Percentiles rank a stretch among this genome's conserved stretches.
Evolutionary conservation across 2,888 invertebrate species (phyloP).

Genomic region (Melanchra persicariae): DNA sequence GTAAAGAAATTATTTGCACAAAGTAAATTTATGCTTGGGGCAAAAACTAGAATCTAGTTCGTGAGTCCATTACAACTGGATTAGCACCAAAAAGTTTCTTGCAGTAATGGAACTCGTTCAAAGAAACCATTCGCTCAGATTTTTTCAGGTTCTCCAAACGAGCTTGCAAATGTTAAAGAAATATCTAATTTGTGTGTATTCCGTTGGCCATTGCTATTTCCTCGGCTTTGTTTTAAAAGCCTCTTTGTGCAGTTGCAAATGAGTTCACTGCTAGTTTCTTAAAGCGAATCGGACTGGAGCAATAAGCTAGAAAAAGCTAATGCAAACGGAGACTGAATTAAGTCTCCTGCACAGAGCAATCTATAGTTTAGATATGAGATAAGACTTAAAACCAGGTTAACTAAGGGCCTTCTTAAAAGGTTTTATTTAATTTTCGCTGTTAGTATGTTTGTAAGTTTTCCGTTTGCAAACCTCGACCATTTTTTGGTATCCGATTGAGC

Average conservation of each 20-base stretch:
- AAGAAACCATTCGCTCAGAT: neutral
- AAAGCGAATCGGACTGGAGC: neutral
- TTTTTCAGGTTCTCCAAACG: neutral
- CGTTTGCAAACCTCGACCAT: too few species aligned
- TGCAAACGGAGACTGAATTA: slow-evolving; percentile 13
- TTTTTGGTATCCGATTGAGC: too few species aligned
- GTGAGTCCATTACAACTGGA: neutral
- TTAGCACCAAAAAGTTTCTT: neutral
- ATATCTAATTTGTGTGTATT: neutral
- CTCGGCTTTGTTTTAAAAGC: neutral
- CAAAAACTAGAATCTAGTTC: neutral
- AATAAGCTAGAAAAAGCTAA: slow-evolving; percentile 10
- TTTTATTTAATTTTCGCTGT: too few species aligned
- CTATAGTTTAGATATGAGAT: neutral
- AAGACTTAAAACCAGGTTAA: neutral
- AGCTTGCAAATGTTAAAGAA: neutral
- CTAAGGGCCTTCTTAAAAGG: too few species aligned
- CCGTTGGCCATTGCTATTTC: neutral
- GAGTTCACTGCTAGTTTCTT: slow-evolving; percentile 5
- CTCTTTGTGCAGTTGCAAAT: slow-evolving; percentile 23
- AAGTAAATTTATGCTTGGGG: neutral
- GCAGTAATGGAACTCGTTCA: neutral
- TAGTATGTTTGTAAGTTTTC: too few species aligned
- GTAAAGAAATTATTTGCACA: neutral
- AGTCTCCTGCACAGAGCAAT: neutral